Base-by-base conservation (phyloP, 1,140 invertebrate genomes). In the Ladona fulva region DNA sequence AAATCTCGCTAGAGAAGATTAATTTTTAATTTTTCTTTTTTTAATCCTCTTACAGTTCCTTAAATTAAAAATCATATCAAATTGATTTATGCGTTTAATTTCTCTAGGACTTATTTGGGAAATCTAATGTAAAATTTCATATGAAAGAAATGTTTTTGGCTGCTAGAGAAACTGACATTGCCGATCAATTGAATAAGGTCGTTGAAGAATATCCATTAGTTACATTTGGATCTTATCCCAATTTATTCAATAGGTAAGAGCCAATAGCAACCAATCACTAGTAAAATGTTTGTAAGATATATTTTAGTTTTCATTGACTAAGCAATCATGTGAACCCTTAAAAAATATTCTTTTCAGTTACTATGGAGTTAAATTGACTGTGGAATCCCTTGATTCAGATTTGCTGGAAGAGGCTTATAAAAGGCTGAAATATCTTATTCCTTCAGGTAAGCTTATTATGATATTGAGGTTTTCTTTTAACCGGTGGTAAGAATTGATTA, bases 151-250 rank as follows among this genome's bases (percentile, higher is more conserved):
- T 79, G 12, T 79, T 74, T 78, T 42, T 79, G 29, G 77, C 37
- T 22, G 22, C 37, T 66, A 19, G 24, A 8, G 78, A 79, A 78
- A 74, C 37, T 25, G 74, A 52, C 29, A 74, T 79, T 52, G 77
- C 78, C 7, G 16, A 42, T 42, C n/a, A 25, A 52, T 73, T 79
- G 42, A 79, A 78, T 76, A 29, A 25, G 73, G 42, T 79, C 25
- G 78, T 79, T 44, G 42, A 24, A 24, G 37, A 79, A 74, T 78
- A 75, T 78, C 78, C 76, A 42, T 12, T 19, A n/a, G 78, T 79
- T 25, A 78, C 76, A 29, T 24, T 79, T 79, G 78, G 78, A 24
- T 79, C 78, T n/a, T 79, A 79, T 42, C 78, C 78, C 16, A 44
- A 77, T 59, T 42, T 77, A 52, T 44, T 52, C 44, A 59, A 52